Evolutionary conservation across 2,888 invertebrate genomes (phyloP).

Genomic region (Biston stratarius): DNA sequence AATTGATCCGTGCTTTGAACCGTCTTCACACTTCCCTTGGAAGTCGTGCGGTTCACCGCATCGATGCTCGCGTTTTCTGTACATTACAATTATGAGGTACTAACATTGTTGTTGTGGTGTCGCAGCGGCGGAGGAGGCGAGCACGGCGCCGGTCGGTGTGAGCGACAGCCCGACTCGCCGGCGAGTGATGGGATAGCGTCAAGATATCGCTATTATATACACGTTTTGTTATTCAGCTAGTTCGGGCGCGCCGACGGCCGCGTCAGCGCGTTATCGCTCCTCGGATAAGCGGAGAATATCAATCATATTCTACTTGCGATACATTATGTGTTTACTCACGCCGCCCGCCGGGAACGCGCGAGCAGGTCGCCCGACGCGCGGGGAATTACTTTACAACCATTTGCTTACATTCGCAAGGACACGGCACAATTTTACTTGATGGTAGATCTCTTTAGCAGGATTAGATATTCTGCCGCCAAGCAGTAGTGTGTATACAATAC

Average conservation of each 20-base stretch:
- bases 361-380: constrained; percentile 8
- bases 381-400: constrained; percentile 2
- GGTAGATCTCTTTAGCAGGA: not conserved
- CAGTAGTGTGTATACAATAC: too few relatives aligned
- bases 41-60: too few relatives aligned
- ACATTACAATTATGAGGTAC: not conserved
- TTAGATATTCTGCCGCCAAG: not conserved
- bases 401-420: too few relatives aligned
- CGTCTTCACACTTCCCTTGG: too few relatives aligned
- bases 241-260: constrained; percentile 18
- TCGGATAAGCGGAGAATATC: constrained; percentile 43
- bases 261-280: constrained; percentile 35
- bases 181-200: constrained; percentile 56
- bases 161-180: constrained; percentile 37
- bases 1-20: too few relatives aligned
- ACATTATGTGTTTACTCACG: constrained; percentile 24
- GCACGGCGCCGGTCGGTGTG: constrained; percentile 36
- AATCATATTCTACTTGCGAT: constrained; percentile 42
- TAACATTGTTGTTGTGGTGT: not conserved
- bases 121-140: not conserved
- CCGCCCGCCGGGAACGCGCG: constrained; percentile 11
- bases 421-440: not conserved
- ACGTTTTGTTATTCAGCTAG: constrained; percentile 57
- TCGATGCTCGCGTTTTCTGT: not conserved
- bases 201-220: constrained; percentile 58